Base-by-base conservation (phyloP, 1,140 invertebrate genomes). In the Drosophila obscura region DNA sequence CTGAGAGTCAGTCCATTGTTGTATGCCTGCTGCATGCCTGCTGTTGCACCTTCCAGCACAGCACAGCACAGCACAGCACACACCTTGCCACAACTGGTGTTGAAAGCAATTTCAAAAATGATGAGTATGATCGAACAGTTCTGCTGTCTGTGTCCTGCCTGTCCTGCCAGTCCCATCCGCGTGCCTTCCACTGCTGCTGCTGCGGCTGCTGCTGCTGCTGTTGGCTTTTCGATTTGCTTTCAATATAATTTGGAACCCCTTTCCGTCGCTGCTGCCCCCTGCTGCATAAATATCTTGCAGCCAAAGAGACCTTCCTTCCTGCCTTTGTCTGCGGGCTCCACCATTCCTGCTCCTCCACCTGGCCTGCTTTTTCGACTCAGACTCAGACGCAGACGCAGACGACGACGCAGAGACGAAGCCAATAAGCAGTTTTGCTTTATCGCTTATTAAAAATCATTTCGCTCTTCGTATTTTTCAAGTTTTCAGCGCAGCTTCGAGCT, bases 91-190 rank as follows among this genome's bases (percentile, higher is more conserved):
- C 69, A 83, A 90, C 85, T 91, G 90, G 90, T 91, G 90, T 91
- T 91, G 90, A 91, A 91, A 91, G 90, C 90, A 91, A 91, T 91
- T 91, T 91, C 80, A 91, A 91, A 91, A 91, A 91, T 91, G 90
- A 91, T 91, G 89, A 91, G 89, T 91, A 91, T 91, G 89, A 91
- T 89, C 83, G 83, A 90, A 83, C 71, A 77, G 76, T 88, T 79
- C 73, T 73, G 56, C 63, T 45, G 48, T 44, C 35, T 11, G 35
- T 39, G 19, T 19, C 19, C 35, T 11, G 31, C 31, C 31, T 11
- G 31, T 35, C 31, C 31, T 28, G 35, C 35, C 35, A 4, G 31
- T 13, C 35, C 9, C 4, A 4, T 13, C 35, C 35, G 11, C 46
- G 31, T 68, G 46, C 59, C 51, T 56, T n/a, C n/a, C n/a, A n/a